A percentile compares a stretch with the other conserved stretches of the same genome.
These are phyloP conservation scores for Fulmarus glacialis DNA, from an alignment of 2,113 vertebrate species.

Conservation along the genomic window DNA sequence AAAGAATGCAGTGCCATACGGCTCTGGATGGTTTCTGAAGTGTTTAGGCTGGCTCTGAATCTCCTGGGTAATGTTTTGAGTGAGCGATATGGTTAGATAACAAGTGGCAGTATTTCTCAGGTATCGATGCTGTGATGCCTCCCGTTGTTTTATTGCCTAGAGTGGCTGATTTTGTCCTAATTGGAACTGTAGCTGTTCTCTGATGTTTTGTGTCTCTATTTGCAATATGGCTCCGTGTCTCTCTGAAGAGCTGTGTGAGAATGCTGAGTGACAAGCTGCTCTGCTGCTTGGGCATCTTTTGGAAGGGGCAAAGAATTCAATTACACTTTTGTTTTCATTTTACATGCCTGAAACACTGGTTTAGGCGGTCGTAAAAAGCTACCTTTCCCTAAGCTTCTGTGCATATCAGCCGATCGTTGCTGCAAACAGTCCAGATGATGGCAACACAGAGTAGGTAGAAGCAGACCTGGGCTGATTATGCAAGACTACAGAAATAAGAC, in stretches of 20 bases:
- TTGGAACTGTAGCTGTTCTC: slow-evolving; percentile 81
- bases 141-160: slow-evolving; percentile 81
- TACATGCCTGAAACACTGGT: background rate
- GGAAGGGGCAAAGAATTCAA: slow-evolving; percentile 11
- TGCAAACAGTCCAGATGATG: slow-evolving; percentile 29
- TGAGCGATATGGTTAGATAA: slow-evolving; percentile 84
- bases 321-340: slow-evolving; percentile 20
- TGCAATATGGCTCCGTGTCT: slow-evolving; percentile 55
- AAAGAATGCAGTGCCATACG: slow-evolving; percentile 75
- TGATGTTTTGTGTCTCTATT: slow-evolving; percentile 84
- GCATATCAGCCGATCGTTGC: background rate
- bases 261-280: background rate
- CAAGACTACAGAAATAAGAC: background rate
- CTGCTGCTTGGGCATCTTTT: background rate
- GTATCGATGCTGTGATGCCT: slow-evolving; percentile 77
- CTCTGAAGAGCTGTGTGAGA: background rate
- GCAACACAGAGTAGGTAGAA: slow-evolving; percentile 2
- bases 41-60: slow-evolving; percentile 75
- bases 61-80: slow-evolving; percentile 84
- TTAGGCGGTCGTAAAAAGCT: background rate
- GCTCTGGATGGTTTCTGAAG: slow-evolving; percentile 77
- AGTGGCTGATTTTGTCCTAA: slow-evolving; percentile 85
- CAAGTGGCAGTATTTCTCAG: slow-evolving; percentile 86
- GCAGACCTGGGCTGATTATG: background rate
- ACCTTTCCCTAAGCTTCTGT: background rate